Conservation (phyloP, 92 coral and sea anemone species). For the Ricordea florida region DNA sequence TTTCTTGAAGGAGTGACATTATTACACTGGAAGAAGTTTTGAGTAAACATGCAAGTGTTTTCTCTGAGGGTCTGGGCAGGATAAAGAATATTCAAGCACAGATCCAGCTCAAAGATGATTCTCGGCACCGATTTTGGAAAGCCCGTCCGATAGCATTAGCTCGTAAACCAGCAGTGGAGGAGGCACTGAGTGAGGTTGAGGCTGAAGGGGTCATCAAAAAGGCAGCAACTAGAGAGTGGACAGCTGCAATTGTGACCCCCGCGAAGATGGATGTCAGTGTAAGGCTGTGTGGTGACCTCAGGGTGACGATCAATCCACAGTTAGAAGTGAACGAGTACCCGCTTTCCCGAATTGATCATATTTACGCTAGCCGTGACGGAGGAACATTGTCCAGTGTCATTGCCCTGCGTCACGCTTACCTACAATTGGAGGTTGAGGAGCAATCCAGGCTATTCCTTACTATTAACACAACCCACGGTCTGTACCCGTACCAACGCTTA, state of each 20-base stretch:
- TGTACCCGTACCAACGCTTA: conserved; percentile 46
- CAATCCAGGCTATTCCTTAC: too few species aligned
- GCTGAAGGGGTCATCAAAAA: too few species aligned
- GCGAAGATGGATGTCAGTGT: conserved; percentile 18
- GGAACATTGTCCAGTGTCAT: conserved; percentile 30
- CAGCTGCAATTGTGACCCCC: conserved; percentile 28
- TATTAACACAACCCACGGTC: conserved; percentile 38
- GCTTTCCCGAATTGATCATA: conserved; percentile 18
- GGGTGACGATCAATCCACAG: conserved; percentile 23
- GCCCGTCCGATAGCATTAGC: conserved; percentile 18
- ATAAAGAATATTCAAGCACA: too few species aligned
- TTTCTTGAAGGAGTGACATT: too few species aligned
- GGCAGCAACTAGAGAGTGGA: conserved; percentile 17
- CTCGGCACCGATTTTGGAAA: conserved; percentile 8
- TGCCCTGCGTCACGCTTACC: conserved; percentile 51
- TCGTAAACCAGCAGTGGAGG: too few species aligned
- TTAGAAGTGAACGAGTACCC: conserved; percentile 10
- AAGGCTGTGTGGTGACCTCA: conserved; percentile 47
- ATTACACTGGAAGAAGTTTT: conserved; percentile 17
- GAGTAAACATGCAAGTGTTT: neutral
- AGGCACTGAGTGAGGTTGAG: too few species aligned
- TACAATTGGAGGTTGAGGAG: too few species aligned
- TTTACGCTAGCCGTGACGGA: conserved; percentile 20
- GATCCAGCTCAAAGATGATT: neutral
- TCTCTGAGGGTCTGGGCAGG: too few species aligned